Base-by-base conservation (phyloP, 35 echinoderm and acorn worm species). In the Hemicentrotus pulcherrimus region DNA sequence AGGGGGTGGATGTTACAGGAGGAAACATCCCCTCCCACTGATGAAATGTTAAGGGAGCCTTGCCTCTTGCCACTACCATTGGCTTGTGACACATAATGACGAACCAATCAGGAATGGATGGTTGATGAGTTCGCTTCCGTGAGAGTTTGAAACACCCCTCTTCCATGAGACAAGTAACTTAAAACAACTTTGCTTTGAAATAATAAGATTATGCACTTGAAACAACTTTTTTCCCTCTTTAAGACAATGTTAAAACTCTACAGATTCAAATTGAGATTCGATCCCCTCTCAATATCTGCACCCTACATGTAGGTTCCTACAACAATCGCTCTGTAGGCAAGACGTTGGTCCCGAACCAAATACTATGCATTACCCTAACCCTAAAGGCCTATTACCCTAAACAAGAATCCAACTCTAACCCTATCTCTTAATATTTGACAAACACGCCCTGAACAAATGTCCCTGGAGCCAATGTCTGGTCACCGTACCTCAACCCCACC, bases 1-100 rank as follows among this genome's bases (percentile, higher is more conserved):
- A 90, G 88, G 88, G 88, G 88, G 88, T 90, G 88, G 31, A 90
- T 90, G 88, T 33, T 33, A 90, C 46, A 47, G 88, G n/a, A 90
- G 88, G 88, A 90, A 90, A 78, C 65, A 78, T 78, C 65, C 65
- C 65, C 65, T 78, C 65, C 65, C 65, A 78, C 65, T 78, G 65
- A 78, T 78, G 65, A 78, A 78, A 78, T 78, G 65, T n/a, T 78
- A 5, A 59, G 28, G 65, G 28, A n/a, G 15, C 4, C 65, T 78
- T 28, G 65, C 28, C 65, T 28, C 65, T 70, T 70, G 18, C 61
- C 16, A 70, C 61, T 78, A 22, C 19, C 19, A 78, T 78, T 78
- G 19, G 19, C 65, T 28, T 5, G 5, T n/a, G 6, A 78, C 22
- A 28, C 4, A 78, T 24, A 71, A 78, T 78, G 65, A 78, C 28